These are phyloP conservation scores for Spheniscus mendiculus DNA, from an alignment of 2,113 vertebrate species.

Conservation along the genomic window DNA sequence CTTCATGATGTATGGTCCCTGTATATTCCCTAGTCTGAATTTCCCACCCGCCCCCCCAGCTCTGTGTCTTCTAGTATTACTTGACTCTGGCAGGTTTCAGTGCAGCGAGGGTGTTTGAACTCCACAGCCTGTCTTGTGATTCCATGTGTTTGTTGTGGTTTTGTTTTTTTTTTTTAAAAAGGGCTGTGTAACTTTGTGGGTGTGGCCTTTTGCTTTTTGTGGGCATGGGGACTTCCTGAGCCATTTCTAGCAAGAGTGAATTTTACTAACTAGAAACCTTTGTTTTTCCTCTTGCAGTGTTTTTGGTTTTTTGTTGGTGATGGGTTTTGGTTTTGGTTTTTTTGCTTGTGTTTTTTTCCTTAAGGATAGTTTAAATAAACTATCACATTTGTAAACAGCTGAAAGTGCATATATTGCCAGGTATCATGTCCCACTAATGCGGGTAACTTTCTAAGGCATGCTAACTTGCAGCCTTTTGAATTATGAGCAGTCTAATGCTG, in stretches of 20 bases:
- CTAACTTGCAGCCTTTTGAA: background rate
- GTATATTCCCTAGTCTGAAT: background rate
- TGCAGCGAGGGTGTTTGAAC: background rate
- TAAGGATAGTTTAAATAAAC: background rate
- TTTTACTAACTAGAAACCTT: background rate
- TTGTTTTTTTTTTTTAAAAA: too few relatives aligned
- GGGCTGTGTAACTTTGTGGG: fast-evolving
- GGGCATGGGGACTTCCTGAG: background rate
- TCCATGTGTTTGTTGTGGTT: background rate
- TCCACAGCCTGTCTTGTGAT: background rate
- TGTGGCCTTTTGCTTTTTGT: background rate
- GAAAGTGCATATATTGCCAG: background rate
- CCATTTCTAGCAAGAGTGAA: background rate
- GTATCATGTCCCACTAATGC: background rate
- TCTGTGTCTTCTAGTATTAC: background rate
- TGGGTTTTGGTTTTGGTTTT: too few relatives aligned
- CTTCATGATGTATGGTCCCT: background rate
- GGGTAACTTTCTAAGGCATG: background rate
- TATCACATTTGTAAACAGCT: background rate
- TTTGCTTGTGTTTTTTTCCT: background rate
- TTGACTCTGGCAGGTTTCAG: background rate
- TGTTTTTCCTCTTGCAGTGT: background rate
- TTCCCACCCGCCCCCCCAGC: too few relatives aligned
- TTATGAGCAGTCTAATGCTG: background rate
- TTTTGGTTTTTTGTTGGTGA: background rate